Base-by-base conservation (phyloP, 2,888 invertebrate genomes). In the Trichacis sp. region DNA sequence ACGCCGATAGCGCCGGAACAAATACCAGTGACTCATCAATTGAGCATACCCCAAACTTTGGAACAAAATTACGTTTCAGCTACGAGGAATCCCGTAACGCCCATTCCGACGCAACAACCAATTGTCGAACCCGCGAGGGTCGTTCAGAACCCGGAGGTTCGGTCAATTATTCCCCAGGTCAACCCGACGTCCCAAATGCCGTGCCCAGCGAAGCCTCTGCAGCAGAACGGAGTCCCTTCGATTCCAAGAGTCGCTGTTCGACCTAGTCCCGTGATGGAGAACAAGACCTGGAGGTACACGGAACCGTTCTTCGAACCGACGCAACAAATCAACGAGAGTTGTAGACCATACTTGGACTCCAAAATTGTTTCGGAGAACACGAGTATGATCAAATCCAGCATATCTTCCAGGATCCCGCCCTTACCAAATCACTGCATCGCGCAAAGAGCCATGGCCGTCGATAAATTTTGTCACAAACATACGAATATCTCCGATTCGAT, bases 331-430 rank as follows among this genome's bases (percentile, higher is more conserved):
- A 77, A 65, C 54, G 79, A 77, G 57, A 77, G 65, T 38, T 77
- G 76, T 5, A 69, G 81, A 42, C 81, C 82, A 3, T 83, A 83
- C 47, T 82, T 79, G 17, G 82, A 83, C 54, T 82, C 82, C 0
- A 82, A 83, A 45, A 79, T 80, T 45, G 82, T 82, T 2, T 81
- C 82, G 1, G 79, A 83, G 48, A 82, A 82, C 55, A 82, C 82
- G 15, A 82, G 81, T 51, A 82, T 82, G 82, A 81, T 83, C 45
- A 82, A 81, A 29, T 79, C 82, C 14, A 82, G 78, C 76, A 72
- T 82, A 59, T 74, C 79, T 46, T 75, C 79, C n/a, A 78, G 77
- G 54, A 76, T 81, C 59, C 70, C 80, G 12, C 79, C 79, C 1
- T 62, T 81, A 46, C 74, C 77, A 14, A 81, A 73, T 69, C 78